Evolutionary conservation across 2,797 vertebrate genomes (phyloP).

Genomic region (Yasuhikotakia modesta): DNA sequence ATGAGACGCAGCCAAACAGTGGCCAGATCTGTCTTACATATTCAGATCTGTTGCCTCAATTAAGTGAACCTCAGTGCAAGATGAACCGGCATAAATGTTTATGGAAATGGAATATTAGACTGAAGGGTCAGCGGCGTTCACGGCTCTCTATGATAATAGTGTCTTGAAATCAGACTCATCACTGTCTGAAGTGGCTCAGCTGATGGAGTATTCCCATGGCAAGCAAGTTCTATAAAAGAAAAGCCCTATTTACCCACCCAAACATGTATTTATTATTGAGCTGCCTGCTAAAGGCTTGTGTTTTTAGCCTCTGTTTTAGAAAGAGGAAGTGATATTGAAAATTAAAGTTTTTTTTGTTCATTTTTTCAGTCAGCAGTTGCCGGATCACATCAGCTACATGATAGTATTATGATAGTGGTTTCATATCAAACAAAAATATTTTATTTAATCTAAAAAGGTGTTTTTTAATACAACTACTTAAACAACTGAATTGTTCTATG

Average conservation of each 20-base stretch:
- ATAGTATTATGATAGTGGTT: too few relatives aligned
- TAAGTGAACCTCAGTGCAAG: conserved; percentile 81
- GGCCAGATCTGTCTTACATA: conserved; percentile 76
- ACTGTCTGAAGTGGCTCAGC: conserved; percentile 79
- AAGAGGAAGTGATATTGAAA: not conserved
- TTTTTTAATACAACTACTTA: too few relatives aligned
- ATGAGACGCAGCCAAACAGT: conserved; percentile 69
- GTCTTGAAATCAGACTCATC: conserved; percentile 82
- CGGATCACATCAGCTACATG: not conserved
- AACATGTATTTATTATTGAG: conserved; percentile 66
- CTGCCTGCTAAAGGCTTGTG: conserved; percentile 66
- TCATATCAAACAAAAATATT: too few relatives aligned
- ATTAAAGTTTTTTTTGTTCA: conserved; percentile 17
- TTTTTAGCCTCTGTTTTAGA: conserved; percentile 12
- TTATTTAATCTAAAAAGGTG: too few relatives aligned
- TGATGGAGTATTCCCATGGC: conserved; percentile 75
- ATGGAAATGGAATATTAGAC: conserved; percentile 83
- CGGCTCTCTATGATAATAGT: conserved; percentile 81
- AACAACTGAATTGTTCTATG: too few relatives aligned
- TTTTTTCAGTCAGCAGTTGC: conserved; percentile 1
- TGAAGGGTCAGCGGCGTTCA: conserved; percentile 76
- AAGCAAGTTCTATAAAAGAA: conserved; percentile 78
- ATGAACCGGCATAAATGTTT: conserved; percentile 84
- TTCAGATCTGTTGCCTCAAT: conserved; percentile 82
- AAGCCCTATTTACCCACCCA: conserved; percentile 74